Conservation (phyloP, 2,113 vertebrate species). For the Calyptomena viridis region DNA sequence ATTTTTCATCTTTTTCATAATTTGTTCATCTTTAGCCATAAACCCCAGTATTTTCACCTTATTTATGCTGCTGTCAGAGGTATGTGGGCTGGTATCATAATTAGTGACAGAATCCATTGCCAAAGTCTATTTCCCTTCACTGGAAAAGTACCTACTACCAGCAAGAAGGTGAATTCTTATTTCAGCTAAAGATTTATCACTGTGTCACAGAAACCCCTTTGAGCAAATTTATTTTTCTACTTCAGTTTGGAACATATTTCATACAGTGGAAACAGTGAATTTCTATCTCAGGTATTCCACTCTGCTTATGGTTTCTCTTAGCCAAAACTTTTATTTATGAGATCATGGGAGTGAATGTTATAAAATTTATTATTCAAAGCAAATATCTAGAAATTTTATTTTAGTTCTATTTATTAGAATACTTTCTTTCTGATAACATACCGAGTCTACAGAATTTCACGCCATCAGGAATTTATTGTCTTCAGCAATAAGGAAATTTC, state of each 20-base stretch:
- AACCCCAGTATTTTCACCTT: neutral
- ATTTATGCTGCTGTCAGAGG: neutral
- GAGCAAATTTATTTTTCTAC: neutral
- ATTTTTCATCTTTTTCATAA: too few species aligned
- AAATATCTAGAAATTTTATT: neutral
- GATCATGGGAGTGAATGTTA: neutral
- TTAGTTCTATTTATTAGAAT: neutral
- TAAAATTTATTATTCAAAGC: neutral
- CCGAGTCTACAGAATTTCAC: neutral
- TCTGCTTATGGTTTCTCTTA: neutral
- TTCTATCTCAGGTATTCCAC: neutral
- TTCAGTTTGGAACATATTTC: neutral
- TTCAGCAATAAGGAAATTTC: neutral
- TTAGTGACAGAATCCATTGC: neutral
- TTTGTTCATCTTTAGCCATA: neutral
- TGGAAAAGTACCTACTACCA: neutral
- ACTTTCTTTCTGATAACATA: neutral
- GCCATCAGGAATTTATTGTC: neutral
- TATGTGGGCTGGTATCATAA: neutral
- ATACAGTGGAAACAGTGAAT: neutral
- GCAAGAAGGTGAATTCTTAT: neutral
- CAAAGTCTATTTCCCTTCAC: neutral
- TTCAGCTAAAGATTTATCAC: slow-evolving; percentile 9
- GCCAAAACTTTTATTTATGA: neutral
- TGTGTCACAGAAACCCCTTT: neutral